Conservation (phyloP, 2,888 invertebrate species). For the Idaea dimidiata region DNA sequence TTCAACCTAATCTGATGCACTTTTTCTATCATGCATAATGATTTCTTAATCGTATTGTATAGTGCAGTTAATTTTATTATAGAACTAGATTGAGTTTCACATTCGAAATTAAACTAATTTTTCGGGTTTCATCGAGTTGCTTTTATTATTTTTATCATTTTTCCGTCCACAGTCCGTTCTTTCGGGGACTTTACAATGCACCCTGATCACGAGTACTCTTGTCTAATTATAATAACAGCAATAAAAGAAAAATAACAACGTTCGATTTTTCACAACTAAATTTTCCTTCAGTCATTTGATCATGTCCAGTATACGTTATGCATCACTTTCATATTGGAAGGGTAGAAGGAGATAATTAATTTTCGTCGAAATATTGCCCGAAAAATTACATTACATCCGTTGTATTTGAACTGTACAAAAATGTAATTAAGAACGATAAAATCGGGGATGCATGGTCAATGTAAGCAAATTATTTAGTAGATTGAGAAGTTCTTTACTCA, state of each 20-base stretch:
- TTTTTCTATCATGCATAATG: neutral
- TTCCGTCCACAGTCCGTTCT: too few species aligned
- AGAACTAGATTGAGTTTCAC: neutral
- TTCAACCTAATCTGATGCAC: constrained; percentile 19
- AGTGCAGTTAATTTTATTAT: neutral
- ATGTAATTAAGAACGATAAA: constrained; percentile 15
- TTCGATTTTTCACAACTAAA: constrained; percentile 49
- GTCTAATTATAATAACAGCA: neutral
- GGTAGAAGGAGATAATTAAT: constrained; percentile 61
- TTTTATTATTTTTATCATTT: too few species aligned
- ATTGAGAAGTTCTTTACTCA: constrained; percentile 23
- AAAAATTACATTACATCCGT: constrained; percentile 46
- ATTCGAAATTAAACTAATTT: too few species aligned
- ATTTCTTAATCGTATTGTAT: too few species aligned
- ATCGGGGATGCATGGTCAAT: neutral
- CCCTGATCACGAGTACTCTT: too few species aligned
- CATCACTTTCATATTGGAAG: constrained; percentile 42
- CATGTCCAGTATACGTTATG: constrained; percentile 44
- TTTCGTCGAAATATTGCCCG: constrained; percentile 57
- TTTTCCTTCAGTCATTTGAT: constrained; percentile 56
- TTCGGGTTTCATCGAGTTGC: too few species aligned
- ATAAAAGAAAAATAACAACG: constrained; percentile 15
- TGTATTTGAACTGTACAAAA: constrained; percentile 30
- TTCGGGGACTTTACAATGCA: too few species aligned
- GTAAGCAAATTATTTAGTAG: too few species aligned